Conservation (phyloP, 2,113 vertebrate genomes). For the Spea bombifrons region DNA sequence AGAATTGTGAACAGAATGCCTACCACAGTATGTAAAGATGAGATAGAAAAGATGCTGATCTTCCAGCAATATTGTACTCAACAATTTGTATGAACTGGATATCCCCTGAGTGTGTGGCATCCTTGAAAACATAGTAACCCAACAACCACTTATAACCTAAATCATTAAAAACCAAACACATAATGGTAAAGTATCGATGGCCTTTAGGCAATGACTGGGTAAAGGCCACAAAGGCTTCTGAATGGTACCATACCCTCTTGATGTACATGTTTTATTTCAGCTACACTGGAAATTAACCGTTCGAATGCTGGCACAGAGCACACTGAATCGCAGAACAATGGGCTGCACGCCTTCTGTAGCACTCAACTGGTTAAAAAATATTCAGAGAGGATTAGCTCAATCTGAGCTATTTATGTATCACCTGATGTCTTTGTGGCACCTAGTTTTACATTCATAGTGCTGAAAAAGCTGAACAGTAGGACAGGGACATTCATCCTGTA, state of each 20-base stretch:
- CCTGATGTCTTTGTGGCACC: conserved; percentile 9
- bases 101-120: conserved; percentile 21
- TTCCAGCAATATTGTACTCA: not conserved
- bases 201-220: not conserved
- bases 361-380: not conserved
- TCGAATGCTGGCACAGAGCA: not conserved
- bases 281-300: not conserved
- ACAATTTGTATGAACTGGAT: conserved; percentile 5
- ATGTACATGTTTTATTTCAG: not conserved
- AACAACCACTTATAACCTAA: not conserved
- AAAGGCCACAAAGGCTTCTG: not conserved
- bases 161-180: no score
- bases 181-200: not conserved
- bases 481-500: conserved; percentile 36
- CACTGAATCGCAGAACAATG: not conserved
- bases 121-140: not conserved
- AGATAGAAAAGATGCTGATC: not conserved
- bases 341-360: not conserved
- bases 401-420: not conserved
- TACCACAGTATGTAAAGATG: not conserved
- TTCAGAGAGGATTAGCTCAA: not conserved
- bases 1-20: no score
- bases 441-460: conserved; percentile 31
- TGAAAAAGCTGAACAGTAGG: conserved; percentile 27
- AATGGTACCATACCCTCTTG: not conserved